phyloP scores from a whole-genome alignment of 30 jellyfish, hydroid and myxozoan species.

The Hydra vulgaris region DNA sequence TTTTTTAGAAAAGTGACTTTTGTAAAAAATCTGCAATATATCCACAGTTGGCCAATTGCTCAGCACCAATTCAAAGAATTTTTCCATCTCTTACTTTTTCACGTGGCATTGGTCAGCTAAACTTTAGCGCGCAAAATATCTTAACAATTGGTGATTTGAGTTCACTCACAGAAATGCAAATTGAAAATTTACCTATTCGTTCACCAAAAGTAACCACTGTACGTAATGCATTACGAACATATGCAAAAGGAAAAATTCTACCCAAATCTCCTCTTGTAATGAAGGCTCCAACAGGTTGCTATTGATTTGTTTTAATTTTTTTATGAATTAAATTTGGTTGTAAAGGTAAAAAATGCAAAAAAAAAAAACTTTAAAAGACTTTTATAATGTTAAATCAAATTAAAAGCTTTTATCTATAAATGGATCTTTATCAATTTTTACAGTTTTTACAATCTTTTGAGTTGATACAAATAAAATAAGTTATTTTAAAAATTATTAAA shows the following conservation, averaged over 20 bases:
- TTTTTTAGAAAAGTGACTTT: too few relatives aligned
- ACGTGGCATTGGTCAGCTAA: slow-evolving; percentile 72
- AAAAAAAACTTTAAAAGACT: too few relatives aligned
- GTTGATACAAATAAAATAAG: too few relatives aligned
- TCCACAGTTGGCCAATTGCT: slow-evolving; percentile 60
- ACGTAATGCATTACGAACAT: slow-evolving; percentile 46
- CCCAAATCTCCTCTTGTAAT: slow-evolving; percentile 29
- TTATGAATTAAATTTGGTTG: too few relatives aligned
- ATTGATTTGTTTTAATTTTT: too few relatives aligned
- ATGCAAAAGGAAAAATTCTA: slow-evolving; percentile 10
- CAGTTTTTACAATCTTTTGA: too few relatives aligned
- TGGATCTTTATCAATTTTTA: too few relatives aligned
- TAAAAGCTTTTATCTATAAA: too few relatives aligned
- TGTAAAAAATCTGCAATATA: too few relatives aligned
- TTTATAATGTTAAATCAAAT: too few relatives aligned
- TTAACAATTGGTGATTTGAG: slow-evolving; percentile 69
- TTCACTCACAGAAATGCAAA: slow-evolving; percentile 61
- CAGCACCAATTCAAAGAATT: slow-evolving; percentile 66
- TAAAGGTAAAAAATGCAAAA: too few relatives aligned
- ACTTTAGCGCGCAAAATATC: slow-evolving; percentile 81
- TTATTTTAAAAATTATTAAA: too few relatives aligned
- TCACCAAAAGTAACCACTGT: slow-evolving; percentile 71
- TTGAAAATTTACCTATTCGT: slow-evolving; percentile 78
- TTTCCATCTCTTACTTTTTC: slow-evolving; percentile 81
- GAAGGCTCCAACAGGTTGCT: slow-evolving; percentile 3